Conservation (phyloP, 2,113 vertebrate genomes). For the Pogonocichla stellata region DNA sequence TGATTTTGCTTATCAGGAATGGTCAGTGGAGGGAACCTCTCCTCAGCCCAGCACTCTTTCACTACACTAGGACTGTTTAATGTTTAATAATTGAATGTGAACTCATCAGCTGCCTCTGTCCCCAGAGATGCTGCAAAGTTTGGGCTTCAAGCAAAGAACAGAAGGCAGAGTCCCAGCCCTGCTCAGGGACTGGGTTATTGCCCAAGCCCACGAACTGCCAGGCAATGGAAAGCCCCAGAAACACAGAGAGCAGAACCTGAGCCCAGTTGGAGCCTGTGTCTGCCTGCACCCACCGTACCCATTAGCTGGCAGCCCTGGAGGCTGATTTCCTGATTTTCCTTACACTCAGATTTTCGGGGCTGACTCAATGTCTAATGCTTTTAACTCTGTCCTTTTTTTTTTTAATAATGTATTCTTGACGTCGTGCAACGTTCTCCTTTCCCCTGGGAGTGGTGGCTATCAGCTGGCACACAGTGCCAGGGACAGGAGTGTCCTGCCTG, state of each 20-base stretch:
- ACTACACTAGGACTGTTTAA: not conserved
- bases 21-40: not conserved
- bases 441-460: not conserved
- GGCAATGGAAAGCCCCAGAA: not conserved
- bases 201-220: not conserved
- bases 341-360: not conserved
- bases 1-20: not conserved
- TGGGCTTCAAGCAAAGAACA: not conserved
- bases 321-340: not conserved
- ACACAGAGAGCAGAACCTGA: not conserved
- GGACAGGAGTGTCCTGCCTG: not conserved
- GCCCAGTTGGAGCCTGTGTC: not conserved
- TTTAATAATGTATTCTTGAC: not conserved
- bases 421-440: not conserved
- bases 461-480: accelerated
- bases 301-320: not conserved
- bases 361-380: not conserved
- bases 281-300: not conserved
- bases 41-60: not conserved
- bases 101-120: not conserved
- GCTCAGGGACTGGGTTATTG: not conserved
- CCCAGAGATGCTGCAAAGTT: not conserved
- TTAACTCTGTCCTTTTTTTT: not conserved
- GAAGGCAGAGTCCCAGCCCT: not conserved
- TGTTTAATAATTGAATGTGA: not conserved